These are phyloP conservation scores for Corvus hawaiiensis DNA, from an alignment of 2,113 vertebrate species.

Conservation along the genomic window DNA sequence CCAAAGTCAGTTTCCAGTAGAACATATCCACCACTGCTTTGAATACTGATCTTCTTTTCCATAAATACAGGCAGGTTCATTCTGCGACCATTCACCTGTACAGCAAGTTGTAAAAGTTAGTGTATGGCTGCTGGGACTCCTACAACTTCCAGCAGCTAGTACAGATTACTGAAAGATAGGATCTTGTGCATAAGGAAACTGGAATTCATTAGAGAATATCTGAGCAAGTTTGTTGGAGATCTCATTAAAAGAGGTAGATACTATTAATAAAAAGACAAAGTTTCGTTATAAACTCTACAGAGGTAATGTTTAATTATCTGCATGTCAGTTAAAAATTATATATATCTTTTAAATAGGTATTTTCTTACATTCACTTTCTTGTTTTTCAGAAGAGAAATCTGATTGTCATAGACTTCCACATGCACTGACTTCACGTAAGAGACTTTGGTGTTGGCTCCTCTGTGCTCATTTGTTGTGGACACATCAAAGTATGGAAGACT, in stretches of 20 bases:
- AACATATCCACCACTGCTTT: conserved; percentile 81
- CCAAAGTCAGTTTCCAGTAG: conserved; percentile 82
- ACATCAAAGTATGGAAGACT: conserved; percentile 77
- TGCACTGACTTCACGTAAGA: conserved; percentile 84
- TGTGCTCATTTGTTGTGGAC: conserved; percentile 82
- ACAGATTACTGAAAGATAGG: background rate
- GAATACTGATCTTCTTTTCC: conserved; percentile 65
- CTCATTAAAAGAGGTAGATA: background rate
- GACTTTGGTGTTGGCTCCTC: conserved; percentile 77
- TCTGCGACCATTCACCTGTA: conserved; percentile 73
- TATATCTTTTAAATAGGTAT: background rate
- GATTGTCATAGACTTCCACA: conserved; percentile 62
- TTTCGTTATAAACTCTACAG: background rate
- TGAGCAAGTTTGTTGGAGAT: background rate
- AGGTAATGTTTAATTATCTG: background rate
- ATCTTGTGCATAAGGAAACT: background rate
- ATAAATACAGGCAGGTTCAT: conserved; percentile 72
- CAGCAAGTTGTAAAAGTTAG: background rate
- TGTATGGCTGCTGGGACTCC: background rate
- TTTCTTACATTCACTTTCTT: conserved; percentile 79
- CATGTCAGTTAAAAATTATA: background rate
- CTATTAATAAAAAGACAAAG: background rate
- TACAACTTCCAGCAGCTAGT: background rate
- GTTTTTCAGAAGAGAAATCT: conserved; percentile 77
- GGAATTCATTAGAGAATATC: background rate